Evolutionary conservation across 2,888 invertebrate genomes (phyloP).

Genomic region (Nycteola revayana): DNA sequence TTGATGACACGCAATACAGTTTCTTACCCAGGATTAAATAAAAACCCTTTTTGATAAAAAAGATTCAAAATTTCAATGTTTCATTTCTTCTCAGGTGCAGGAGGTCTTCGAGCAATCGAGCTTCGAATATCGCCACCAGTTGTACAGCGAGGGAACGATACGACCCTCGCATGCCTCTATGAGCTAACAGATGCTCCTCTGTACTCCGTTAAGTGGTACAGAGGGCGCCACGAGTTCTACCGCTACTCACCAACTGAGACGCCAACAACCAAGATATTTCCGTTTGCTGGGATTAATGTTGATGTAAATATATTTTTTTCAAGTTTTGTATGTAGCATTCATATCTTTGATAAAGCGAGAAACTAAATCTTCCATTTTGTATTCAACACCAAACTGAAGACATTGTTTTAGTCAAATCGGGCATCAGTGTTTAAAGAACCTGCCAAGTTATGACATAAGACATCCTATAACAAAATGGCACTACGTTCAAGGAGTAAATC

Average conservation of each 20-base stretch:
- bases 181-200: slow-evolving; percentile 85
- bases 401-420: no score
- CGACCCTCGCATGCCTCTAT: slow-evolving; percentile 82
- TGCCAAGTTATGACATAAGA: no score
- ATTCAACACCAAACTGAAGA: no score
- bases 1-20: no score
- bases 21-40: no score
- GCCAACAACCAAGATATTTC: slow-evolving; percentile 85
- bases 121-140: slow-evolving; percentile 83
- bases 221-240: slow-evolving; percentile 86
- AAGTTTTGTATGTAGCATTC: background rate
- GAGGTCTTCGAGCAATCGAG: slow-evolving; percentile 78
- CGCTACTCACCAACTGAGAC: slow-evolving; percentile 84
- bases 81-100: slow-evolving; percentile 51
- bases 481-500: no score
- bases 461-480: no score
- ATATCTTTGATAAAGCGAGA: no score
- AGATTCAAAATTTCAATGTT: background rate
- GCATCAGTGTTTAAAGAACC: no score
- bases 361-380: no score
- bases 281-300: slow-evolving; percentile 84
- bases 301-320: slow-evolving; percentile 77
- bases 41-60: no score
- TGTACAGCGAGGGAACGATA: slow-evolving; percentile 83
- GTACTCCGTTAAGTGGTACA: slow-evolving; percentile 87